Evolutionary conservation across 2,797 vertebrate genomes (phyloP).

Genomic region (Xenops minutus): DNA sequence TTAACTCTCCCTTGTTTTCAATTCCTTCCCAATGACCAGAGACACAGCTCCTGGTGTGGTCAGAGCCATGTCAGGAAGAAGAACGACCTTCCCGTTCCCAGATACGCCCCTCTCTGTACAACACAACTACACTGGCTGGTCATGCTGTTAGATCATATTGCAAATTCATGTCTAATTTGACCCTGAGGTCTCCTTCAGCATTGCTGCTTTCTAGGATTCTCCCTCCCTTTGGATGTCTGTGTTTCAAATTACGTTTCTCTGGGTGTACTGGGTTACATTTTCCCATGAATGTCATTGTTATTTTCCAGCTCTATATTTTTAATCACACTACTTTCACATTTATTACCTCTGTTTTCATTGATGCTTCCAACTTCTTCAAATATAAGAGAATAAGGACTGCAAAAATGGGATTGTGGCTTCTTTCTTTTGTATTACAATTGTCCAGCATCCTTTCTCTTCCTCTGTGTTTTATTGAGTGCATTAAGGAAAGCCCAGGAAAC

Average conservation of each 20-base stretch:
- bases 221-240: conserved; percentile 45
- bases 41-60: not conserved
- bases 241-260: conserved; percentile 60
- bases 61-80: not conserved
- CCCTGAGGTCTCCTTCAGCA: conserved; percentile 47
- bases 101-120: not conserved
- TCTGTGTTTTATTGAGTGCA: not conserved
- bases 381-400: not conserved
- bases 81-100: not conserved
- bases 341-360: not conserved
- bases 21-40: not conserved
- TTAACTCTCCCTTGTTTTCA: not conserved
- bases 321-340: not conserved
- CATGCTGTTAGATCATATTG: conserved; percentile 51
- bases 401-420: not conserved
- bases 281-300: conserved; percentile 55
- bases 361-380: not conserved
- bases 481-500: not conserved
- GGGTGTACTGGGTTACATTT: conserved; percentile 58
- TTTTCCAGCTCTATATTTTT: conserved; percentile 37
- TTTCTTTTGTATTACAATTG: not conserved
- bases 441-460: not conserved
- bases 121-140: conserved; percentile 32
- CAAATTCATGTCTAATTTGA: conserved; percentile 65
- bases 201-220: conserved; percentile 65